Conservation (phyloP, 2,888 invertebrate species). For the Poecilobothrus nobilitatus region DNA sequence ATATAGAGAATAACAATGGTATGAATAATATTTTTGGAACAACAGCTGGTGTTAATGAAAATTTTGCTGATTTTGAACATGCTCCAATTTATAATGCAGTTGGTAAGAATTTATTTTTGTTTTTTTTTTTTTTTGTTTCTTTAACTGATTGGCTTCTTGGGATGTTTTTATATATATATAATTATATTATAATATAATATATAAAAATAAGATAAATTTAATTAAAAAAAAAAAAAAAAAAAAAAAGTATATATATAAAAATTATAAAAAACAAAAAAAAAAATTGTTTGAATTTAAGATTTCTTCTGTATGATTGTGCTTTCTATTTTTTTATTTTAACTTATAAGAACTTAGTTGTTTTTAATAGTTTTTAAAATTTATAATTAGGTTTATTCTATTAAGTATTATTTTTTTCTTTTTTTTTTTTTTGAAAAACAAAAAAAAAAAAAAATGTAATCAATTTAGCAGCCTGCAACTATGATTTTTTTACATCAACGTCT, state of each 20-base stretch:
- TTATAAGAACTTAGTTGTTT: no score
- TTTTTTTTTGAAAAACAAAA: background rate
- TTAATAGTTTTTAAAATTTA: background rate
- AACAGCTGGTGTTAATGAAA: constrained; percentile 38
- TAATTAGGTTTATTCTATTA: background rate
- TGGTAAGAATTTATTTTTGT: constrained; percentile 31
- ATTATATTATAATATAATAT: no score
- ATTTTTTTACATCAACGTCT: background rate
- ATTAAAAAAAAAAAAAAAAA: background rate
- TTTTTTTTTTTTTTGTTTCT: no score
- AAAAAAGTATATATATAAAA: background rate
- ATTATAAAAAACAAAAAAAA: background rate
- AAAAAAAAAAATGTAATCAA: background rate
- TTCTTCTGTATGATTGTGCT: background rate
- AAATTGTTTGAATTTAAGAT: no score
- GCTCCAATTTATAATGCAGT: constrained; percentile 57
- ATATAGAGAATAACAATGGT: constrained; percentile 33
- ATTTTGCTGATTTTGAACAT: constrained; percentile 66
- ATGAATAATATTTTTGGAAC: constrained; percentile 21
- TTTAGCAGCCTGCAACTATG: background rate
- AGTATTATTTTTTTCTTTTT: background rate
- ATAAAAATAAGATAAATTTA: no score
- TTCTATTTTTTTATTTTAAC: background rate
- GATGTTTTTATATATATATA: no score
- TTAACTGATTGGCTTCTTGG: no score